A percentile compares a stretch with the other conserved stretches of the same genome.
These are phyloP conservation scores for Petrocephalus schoutedeni DNA, from an alignment of 2,797 vertebrate genomes.

Conservation along the genomic window DNA sequence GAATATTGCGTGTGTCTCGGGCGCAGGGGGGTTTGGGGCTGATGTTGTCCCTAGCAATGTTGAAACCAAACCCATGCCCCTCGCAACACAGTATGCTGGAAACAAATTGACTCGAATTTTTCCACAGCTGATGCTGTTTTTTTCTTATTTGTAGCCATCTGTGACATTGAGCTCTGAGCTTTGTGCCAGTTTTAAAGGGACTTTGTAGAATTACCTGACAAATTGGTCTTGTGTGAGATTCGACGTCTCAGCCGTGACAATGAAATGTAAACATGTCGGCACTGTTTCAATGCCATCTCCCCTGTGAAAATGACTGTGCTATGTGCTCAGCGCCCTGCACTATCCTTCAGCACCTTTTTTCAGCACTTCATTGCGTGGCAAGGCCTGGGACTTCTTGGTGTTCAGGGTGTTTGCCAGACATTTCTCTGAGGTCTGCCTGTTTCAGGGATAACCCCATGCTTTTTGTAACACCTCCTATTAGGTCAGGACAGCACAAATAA, in stretches of 20 bases:
- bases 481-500: not conserved
- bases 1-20: not conserved
- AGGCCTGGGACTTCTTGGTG: not conserved
- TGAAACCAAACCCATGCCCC: not conserved
- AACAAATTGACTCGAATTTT: not conserved
- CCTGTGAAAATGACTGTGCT: not conserved
- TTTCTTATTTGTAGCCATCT: not conserved
- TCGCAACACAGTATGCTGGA: not conserved
- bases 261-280: not conserved
- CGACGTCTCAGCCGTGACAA: not conserved
- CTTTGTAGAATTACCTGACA: not conserved
- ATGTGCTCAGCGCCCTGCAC: not conserved
- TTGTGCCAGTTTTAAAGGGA: not conserved
- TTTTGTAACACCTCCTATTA: not conserved
- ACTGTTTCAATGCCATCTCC: not conserved
- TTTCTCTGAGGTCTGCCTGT: not conserved
- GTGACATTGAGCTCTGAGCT: not conserved
- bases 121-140: not conserved
- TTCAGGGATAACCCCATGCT: not conserved
- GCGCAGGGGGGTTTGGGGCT: not conserved
- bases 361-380: not conserved
- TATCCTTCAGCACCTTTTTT: not conserved
- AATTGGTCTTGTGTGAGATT: not conserved
- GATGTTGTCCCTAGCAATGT: not conserved
- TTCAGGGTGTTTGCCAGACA: not conserved